Conservation (phyloP, 2,888 invertebrate genomes). For the Leucoma salicis region DNA sequence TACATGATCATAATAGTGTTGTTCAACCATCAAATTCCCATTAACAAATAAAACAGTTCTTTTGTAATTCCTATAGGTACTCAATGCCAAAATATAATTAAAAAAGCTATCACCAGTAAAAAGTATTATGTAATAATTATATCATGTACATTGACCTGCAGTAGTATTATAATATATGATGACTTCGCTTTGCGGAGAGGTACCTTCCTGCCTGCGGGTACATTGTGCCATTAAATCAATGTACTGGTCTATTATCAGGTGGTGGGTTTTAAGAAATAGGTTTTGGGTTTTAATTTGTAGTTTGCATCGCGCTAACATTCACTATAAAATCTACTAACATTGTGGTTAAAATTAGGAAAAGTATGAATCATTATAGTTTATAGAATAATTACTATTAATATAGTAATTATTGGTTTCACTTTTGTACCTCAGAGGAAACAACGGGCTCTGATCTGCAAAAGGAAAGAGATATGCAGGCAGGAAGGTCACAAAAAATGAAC, state of each 20-base stretch:
- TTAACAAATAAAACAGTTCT: neutral
- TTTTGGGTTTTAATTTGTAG: constrained; percentile 51
- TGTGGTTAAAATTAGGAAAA: constrained; percentile 39
- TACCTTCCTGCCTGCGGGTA: constrained; percentile 83
- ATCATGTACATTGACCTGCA: constrained; percentile 43
- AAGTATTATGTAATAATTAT: constrained; percentile 26
- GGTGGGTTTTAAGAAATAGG: constrained; percentile 60
- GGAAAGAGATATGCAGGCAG: constrained; percentile 83
- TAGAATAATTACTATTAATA: constrained; percentile 47
- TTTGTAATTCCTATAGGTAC: neutral
- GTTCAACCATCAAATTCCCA: constrained; percentile 6
- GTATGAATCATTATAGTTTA: constrained; percentile 33
- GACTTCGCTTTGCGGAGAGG: constrained; percentile 81
- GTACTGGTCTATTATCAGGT: constrained; percentile 58
- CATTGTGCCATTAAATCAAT: constrained; percentile 70
- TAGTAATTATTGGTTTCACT: constrained; percentile 74
- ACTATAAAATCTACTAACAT: constrained; percentile 56
- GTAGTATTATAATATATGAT: constrained; percentile 56
- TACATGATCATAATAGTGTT: constrained; percentile 3
- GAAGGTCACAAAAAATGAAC: constrained; percentile 83
- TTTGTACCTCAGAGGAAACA: constrained; percentile 81
- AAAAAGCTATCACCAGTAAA: constrained; percentile 17
- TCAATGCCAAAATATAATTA: constrained; percentile 34
- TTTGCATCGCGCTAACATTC: constrained; percentile 60
- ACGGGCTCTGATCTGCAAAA: constrained; percentile 79